phyloP scores from a whole-genome alignment of 1,140 invertebrate species.

The Elysia chlorotica region DNA sequence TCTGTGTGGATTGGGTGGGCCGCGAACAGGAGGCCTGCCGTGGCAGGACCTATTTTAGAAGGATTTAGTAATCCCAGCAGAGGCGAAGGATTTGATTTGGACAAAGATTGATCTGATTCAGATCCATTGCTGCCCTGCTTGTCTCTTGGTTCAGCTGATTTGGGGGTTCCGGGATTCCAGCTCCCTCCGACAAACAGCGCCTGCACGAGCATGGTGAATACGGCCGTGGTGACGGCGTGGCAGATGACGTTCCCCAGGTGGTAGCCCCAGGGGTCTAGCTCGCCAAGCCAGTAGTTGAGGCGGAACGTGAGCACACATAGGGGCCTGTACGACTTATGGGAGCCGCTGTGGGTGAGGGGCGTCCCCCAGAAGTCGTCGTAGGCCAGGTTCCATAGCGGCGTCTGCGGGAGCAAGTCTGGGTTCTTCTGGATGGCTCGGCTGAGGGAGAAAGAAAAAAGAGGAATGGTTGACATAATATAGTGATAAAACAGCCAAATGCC shows the following conservation, averaged over 20 bases:
- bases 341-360: conserved; percentile 89
- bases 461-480: background rate
- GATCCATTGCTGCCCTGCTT: too few relatives aligned
- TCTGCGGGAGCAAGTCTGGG: conserved; percentile 86
- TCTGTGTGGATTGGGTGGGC: conserved; percentile 71
- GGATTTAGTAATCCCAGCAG: too few relatives aligned
- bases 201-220: conserved; percentile 53
- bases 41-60: conserved; percentile 67
- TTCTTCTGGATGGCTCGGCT: conserved; percentile 88
- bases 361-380: conserved; percentile 98
- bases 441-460: conserved; percentile 29
- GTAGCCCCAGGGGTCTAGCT: conserved; percentile 63
- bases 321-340: conserved; percentile 91
- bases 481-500: too few relatives aligned
- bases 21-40: conserved; percentile 63
- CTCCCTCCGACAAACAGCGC: conserved; percentile 36
- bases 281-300: conserved; percentile 71
- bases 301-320: conserved; percentile 91
- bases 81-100: too few relatives aligned
- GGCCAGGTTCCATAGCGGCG: conserved; percentile 88
- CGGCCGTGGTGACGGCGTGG: conserved; percentile 53
- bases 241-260: conserved; percentile 64
- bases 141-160: too few relatives aligned
- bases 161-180: too few relatives aligned
- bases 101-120: too few relatives aligned